Evolutionary conservation across 2,797 vertebrate genomes (phyloP).

Genomic region (Sebastiscus albofasciatus): DNA sequence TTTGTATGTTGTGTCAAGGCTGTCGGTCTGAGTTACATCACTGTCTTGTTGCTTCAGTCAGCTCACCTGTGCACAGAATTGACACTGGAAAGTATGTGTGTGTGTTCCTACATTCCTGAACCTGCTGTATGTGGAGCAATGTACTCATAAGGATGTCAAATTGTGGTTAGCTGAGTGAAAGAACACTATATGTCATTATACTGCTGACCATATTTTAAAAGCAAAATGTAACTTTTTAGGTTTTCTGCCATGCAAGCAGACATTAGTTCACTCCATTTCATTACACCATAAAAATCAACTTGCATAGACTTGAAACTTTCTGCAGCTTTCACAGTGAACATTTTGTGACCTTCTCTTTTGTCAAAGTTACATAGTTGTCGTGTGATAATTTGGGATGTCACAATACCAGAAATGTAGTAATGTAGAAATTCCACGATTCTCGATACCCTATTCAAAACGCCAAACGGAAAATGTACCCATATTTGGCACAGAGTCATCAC

Average conservation of each 20-base stretch:
- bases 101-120: constrained; percentile 30
- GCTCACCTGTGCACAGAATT: constrained; percentile 2
- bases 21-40: constrained; percentile 14
- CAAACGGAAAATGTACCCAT: no score
- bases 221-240: not conserved
- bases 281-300: not conserved
- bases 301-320: not conserved
- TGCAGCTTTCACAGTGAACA: not conserved
- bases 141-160: not conserved
- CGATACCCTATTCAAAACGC: no score
- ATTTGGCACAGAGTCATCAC: not conserved
- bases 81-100: not conserved
- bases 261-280: not conserved
- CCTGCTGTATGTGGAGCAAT: not conserved
- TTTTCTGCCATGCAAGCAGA: not conserved
- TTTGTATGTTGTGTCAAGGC: not conserved
- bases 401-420: no score
- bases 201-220: accelerated
- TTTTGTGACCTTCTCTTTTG: not conserved
- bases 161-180: not conserved
- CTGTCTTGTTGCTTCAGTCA: not conserved
- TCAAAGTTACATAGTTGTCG: not conserved
- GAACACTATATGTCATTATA: not conserved
- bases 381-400: not conserved
- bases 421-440: no score